A percentile compares a stretch with the other conserved stretches of the same genome.
Conservation (phyloP, 2,888 invertebrate genomes). For the Alloplasta piceator region DNA sequence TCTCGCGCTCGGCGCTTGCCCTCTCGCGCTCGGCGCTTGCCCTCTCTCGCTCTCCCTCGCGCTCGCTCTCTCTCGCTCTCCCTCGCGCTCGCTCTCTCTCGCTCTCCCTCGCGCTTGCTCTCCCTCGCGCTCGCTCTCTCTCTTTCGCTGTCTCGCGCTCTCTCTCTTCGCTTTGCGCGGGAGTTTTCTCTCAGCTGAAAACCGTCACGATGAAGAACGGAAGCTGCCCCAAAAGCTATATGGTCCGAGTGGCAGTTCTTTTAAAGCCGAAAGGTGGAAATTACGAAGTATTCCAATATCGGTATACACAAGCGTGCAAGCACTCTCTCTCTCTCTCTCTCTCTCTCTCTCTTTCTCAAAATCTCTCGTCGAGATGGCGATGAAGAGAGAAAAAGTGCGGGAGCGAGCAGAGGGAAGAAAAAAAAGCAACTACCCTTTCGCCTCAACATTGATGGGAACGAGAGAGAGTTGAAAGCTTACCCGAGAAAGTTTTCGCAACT, state of each 20-base stretch:
- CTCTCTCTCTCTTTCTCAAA: neutral
- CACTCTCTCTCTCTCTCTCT: neutral
- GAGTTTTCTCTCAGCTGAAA: neutral
- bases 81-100: neutral
- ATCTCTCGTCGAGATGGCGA: slow-evolving; percentile 4
- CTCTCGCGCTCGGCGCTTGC: neutral
- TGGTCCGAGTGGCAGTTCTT: slow-evolving; percentile 42
- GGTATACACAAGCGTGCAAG: slow-evolving; percentile 48
- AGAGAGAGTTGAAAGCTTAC: slow-evolving; percentile 55
- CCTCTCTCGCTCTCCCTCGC: neutral
- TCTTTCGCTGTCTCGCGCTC: slow-evolving; percentile 1
- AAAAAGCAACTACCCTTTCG: slow-evolving; percentile 45
- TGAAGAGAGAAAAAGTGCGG: slow-evolving; percentile 43
- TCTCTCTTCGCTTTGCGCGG: neutral
- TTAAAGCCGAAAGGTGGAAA: slow-evolving; percentile 66
- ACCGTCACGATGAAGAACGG: slow-evolving; percentile 48
- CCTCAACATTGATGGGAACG: slow-evolving; percentile 50
- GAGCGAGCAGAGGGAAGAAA: slow-evolving; percentile 31
- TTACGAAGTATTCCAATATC: slow-evolving; percentile 69
- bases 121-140: slow-evolving; percentile 13
- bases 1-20: neutral
- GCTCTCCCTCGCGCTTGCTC: too few relatives aligned
- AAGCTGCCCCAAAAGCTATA: slow-evolving; percentile 44
- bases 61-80: slow-evolving; percentile 7
- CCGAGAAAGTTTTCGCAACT: slow-evolving; percentile 49